These are phyloP conservation scores for Microtus montanus DNA, from an alignment of 2,113 vertebrate genomes.

Conservation along the genomic window DNA sequence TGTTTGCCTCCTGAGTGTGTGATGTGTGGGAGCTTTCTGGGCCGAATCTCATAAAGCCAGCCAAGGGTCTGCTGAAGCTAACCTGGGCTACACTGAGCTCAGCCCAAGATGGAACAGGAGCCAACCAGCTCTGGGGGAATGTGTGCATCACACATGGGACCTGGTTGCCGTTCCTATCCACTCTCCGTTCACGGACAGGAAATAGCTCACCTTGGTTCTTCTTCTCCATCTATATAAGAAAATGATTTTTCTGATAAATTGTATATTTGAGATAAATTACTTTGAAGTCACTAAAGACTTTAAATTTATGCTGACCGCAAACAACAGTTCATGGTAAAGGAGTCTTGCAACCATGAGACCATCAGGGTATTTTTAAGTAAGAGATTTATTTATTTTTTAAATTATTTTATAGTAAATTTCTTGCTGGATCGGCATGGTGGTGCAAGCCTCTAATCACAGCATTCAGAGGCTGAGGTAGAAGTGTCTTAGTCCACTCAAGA, in stretches of 20 bases:
- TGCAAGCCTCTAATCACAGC: background rate
- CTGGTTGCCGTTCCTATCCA: background rate
- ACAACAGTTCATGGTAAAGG: background rate
- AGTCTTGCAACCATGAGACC: background rate
- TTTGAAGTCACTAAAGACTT: background rate
- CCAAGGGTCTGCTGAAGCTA: conserved; percentile 31
- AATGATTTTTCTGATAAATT: conserved; percentile 19
- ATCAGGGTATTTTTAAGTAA: background rate
- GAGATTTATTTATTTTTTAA: background rate
- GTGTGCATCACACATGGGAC: background rate
- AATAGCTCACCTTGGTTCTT: background rate
- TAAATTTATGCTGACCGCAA: background rate
- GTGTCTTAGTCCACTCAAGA: too few species aligned
- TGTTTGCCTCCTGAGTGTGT: conserved; percentile 45
- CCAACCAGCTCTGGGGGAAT: background rate
- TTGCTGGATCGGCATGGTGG: background rate
- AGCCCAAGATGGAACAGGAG: background rate
- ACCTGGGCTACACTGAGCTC: background rate
- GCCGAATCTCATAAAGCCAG: conserved; percentile 37
- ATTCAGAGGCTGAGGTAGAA: background rate
- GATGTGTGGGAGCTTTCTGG: conserved; percentile 50
- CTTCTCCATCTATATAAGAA: background rate
- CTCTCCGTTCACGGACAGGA: background rate
- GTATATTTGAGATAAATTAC: background rate
- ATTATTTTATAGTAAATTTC: background rate